Base-by-base conservation (phyloP, 2,797 vertebrate genomes). In the Philypnodon macrostomus region DNA sequence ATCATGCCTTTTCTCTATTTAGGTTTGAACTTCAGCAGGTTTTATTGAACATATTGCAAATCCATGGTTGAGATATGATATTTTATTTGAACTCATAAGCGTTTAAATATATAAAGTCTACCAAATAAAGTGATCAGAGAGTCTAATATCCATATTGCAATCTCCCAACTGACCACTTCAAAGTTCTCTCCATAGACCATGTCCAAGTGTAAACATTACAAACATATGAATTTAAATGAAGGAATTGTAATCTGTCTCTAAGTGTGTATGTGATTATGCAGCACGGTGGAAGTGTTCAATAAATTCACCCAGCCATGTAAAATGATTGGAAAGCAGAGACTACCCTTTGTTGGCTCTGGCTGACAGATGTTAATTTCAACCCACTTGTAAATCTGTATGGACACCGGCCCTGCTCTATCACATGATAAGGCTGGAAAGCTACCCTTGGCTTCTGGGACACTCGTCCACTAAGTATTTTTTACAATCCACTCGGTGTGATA, bases 321-420 rank as follows among this genome's bases (percentile, higher is more conserved):
- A 56, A 19, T 34, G 53, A 63, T 39, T 44, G 39, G 57, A 41
- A 52, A 58, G 27, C 23, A 32, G 34, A 60, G 55, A 55, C 64
- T 54, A 51, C 29, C 37, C 35, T 68, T 39, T 60, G 47, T 56
- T 48, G 46, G 44, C 52, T 60, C 48, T 50, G 10, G 47, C 61
- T 15, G 15, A 55, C 53, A 49, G 42, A 53, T 68, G 47, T 56
- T 63, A 42, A 76, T 68, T 64, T 72, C 40, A 61, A 37, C 39
- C 51, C 35, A 53, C 49, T 55, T 58, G 41, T 18, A 50, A 61
- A 75, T 63, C 64, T 45, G 36, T 61, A 31, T 18, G 31, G 61
- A 74, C 53, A 37, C 47, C 39, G 21, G 23, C 15, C 68, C 50
- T 57, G 13, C 45, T 41, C 11, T 34, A 49, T 65, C 47, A 39